Base-by-base conservation (phyloP, 2,888 invertebrate species). In the Cancer borealis region DNA sequence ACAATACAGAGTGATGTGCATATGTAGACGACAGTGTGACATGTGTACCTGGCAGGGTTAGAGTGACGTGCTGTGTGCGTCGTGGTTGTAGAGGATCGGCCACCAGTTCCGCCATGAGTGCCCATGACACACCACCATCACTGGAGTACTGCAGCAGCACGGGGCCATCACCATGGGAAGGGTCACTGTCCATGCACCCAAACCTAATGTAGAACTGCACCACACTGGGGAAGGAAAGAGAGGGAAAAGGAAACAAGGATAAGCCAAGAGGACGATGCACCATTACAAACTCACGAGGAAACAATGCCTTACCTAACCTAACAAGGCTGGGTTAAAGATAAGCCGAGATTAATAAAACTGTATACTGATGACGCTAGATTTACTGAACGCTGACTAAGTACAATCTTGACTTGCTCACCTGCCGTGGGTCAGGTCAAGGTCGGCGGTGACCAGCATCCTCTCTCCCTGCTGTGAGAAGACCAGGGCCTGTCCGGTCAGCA, bases 101-200 rank as follows among this genome's bases (percentile, higher is more conserved):
- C 91, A 96, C 96, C 96, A 96, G 96, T 96, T 96, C 96, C 92
- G 96, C 96, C 3, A 96, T 96, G 30, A 96, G 96, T n/a, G 96
- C 96, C 97, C 97, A 97, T 14, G 96, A 96, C 8, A 97, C 96
- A 4, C 96, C 97, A 6, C 96, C 96, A 96, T 97, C 96, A 0
- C 96, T 96, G 3, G 96, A 96, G 96, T 96, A 97, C 96, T 97
- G 97, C n/a, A 96, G 96, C 87, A 96, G 96, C 21, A 97, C 96
- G 3, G 96, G 96, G 6, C 96, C 96, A 2, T 96, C 96, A 21
- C 47, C 84, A 2, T 91, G 45, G 8, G 17, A 87, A 4, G 91
- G 45, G 79, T 92, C 90, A 5, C 84, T 66, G 10, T 54, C 79
- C 49, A 54, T n/a, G 46, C 95, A 95, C 3, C 94, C 93, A 14